A percentile compares a stretch with the other conserved stretches of the same genome.
Evolutionary conservation across 2,888 invertebrate genomes (phyloP).

Genomic region (Formica aserva): DNA sequence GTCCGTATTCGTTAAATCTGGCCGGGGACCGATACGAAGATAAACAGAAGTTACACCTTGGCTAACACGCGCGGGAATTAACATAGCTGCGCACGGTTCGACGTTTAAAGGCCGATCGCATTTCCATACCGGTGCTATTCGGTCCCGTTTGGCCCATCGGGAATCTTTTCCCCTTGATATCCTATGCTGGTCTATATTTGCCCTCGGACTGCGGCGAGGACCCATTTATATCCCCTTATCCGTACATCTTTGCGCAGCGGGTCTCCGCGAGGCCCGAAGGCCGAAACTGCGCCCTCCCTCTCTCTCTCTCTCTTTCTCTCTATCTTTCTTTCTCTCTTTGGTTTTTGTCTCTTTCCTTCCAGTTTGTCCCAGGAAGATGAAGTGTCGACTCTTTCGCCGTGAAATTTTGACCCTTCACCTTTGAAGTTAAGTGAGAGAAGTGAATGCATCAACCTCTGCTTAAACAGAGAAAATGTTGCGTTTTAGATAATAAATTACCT

Average conservation of each 20-base stretch:
- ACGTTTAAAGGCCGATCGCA: slow-evolving; percentile 82
- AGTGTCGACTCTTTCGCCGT: slow-evolving; percentile 27
- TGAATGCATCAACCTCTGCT: background rate
- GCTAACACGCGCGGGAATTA: slow-evolving; percentile 82
- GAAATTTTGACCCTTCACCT: slow-evolving; percentile 40
- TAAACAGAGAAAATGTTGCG: background rate
- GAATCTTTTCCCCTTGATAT: slow-evolving; percentile 63
- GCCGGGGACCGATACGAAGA: slow-evolving; percentile 80
- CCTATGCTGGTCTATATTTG: slow-evolving; percentile 79
- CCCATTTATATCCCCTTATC: slow-evolving; percentile 82
- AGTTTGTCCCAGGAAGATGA: slow-evolving; percentile 46
- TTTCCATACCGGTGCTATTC: slow-evolving; percentile 84
- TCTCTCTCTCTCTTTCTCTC: slow-evolving; percentile 18
- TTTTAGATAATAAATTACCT: slow-evolving; percentile 16
- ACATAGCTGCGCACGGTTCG: slow-evolving; percentile 81
- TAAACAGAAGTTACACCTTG: slow-evolving; percentile 85
- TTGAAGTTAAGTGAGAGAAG: slow-evolving; percentile 21
- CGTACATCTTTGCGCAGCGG: slow-evolving; percentile 74
- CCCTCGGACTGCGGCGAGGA: slow-evolving; percentile 76
- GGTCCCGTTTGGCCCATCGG: slow-evolving; percentile 72
- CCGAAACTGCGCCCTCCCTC: slow-evolving; percentile 42
- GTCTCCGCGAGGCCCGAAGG: slow-evolving; percentile 64
- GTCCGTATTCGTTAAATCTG: slow-evolving; percentile 80
- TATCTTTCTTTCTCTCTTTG: background rate
- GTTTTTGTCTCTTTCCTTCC: slow-evolving; percentile 4